These are phyloP conservation scores for Rosalia funebris DNA, from an alignment of 2,888 invertebrate species.

Conservation along the genomic window DNA sequence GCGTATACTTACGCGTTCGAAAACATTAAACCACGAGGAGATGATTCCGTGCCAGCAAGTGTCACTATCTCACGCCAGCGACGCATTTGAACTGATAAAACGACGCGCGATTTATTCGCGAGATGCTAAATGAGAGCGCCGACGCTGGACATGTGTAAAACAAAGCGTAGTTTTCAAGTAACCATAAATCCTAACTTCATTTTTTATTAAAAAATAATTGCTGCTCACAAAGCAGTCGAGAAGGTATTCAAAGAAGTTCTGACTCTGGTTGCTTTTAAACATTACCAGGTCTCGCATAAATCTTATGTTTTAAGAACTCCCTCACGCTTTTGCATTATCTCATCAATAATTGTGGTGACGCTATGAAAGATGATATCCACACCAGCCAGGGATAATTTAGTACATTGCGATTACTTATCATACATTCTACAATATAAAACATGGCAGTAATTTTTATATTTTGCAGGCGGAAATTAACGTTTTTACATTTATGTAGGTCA, in stretches of 20 bases:
- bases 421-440: no score
- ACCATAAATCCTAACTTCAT: slow-evolving; percentile 5
- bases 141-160: slow-evolving; percentile 18
- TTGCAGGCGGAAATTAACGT: no score
- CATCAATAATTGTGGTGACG: no score
- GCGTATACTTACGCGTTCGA: slow-evolving; percentile 28
- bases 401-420: no score
- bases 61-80: slow-evolving; percentile 23
- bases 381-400: no score
- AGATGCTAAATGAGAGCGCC: slow-evolving; percentile 20
- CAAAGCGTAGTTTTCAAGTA: slow-evolving; percentile 1
- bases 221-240: neutral
- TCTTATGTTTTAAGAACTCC: no score
- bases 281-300: no score
- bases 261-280: no score
- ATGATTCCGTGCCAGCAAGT: neutral
- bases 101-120: slow-evolving; percentile 22
- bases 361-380: no score
- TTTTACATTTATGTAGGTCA: no score
- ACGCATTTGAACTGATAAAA: slow-evolving; percentile 29
- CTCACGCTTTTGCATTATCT: no score
- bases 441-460: no score
- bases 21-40: slow-evolving; percentile 29
- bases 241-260: neutral
- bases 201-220: slow-evolving; percentile 24